Evolutionary conservation across 2,797 vertebrate species (phyloP).

Genomic region (Tarsius wallacei): DNA sequence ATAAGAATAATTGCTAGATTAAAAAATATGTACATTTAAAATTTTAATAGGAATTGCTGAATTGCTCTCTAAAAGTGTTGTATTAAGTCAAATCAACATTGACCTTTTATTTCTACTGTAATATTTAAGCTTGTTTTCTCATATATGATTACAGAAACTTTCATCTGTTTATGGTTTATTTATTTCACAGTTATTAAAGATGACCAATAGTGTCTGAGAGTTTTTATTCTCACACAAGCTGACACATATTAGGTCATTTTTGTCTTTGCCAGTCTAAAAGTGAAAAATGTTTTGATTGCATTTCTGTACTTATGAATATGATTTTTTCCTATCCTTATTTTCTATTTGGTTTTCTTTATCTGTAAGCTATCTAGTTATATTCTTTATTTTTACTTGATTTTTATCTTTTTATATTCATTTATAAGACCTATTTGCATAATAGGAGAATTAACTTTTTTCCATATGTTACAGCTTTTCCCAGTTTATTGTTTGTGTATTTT

Average conservation of each 20-base stretch:
- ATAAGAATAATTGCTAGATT: neutral
- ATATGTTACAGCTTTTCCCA: neutral
- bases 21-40: too few species aligned
- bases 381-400: neutral
- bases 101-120: neutral
- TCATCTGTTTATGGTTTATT: neutral
- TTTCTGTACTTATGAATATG: neutral
- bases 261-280: neutral
- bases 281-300: neutral
- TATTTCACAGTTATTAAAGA: neutral
- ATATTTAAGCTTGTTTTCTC: neutral
- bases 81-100: too few species aligned
- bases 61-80: neutral
- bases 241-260: neutral
- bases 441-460: neutral
- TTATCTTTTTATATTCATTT: neutral
- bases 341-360: neutral
- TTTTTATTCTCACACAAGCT: neutral
- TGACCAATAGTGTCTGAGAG: neutral
- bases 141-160: neutral
- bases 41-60: too few species aligned
- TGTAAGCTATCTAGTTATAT: neutral
- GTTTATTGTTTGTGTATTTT: neutral
- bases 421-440: neutral
- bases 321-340: constrained; percentile 23